Base-by-base conservation (phyloP, 2,113 vertebrate genomes). In the Phyllostomus hastatus region DNA sequence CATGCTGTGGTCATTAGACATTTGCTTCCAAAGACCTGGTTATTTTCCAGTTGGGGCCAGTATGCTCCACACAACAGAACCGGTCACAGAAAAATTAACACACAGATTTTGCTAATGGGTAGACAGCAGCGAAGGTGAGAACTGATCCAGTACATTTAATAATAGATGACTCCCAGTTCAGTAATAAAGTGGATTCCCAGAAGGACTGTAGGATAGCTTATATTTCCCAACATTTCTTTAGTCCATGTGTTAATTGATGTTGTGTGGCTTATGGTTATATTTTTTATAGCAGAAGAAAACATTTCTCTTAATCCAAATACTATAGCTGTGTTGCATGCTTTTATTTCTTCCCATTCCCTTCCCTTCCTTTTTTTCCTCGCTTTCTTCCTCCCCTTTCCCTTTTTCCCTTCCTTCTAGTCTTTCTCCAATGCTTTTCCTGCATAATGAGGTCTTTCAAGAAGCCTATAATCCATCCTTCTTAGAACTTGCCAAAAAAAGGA, bases 251-350 rank as follows among this genome's bases (percentile, higher is more conserved):
- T 95, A 91, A 82, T 8, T 89, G 41, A 61, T 81, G 16, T 20
- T 57, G 33, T 61, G 69, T 76, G 48, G 72, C 14, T 78, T 78
- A 43, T 85, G 5, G n/a, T 59, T 91, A 73, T 61, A 73, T 86
- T 93, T 81, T 84, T 80, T 69, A 48, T 31, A 96, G 61, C 46
- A 95, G 92, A 73, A 78, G 57, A 72, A 54, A 69, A 78, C 33
- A 52, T 41, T 41, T 86, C 11, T 76, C 14, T 89, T 54, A 86
- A 82, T 87, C n/a, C 19, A 88, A 90, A 50, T 80, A 28, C 31
- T 75, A 0, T 22, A 54, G 16, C 7, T 88, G 4, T 52, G 14
- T 50, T 72, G 33, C 59, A 11, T 85, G 33, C 26, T n/a, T 81
- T 15, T 24, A 41, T 73, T 33, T 24, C 59, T 78, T 59, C 10